Percentiles rank a stretch among this genome's conserved stretches.
Conservation (phyloP, 2,888 invertebrate species). For the Drosophila fungiperda region DNA sequence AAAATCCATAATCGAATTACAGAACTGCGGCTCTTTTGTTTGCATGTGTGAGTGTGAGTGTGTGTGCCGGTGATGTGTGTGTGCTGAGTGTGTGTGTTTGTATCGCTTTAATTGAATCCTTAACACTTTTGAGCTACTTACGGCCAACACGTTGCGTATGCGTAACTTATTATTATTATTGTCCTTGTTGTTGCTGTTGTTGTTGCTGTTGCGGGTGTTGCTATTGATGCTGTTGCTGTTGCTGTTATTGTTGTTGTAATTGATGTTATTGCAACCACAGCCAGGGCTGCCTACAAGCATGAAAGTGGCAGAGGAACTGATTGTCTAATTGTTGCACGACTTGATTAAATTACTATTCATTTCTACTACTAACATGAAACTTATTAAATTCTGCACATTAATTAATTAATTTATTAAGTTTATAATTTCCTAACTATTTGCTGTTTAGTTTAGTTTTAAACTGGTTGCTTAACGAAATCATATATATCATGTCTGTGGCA, state of each 20-base stretch:
- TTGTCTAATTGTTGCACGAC: neutral
- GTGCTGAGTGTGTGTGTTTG: conserved; percentile 58
- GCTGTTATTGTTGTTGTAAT: conserved; percentile 23
- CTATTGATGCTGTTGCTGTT: conserved; percentile 22
- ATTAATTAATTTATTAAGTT: neutral
- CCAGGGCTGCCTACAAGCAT: conserved; percentile 51
- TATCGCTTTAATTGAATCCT: conserved; percentile 83
- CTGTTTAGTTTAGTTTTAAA: neutral
- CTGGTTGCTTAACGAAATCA: neutral
- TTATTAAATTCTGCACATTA: neutral
- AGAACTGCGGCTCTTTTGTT: conserved; percentile 76
- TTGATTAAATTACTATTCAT: neutral
- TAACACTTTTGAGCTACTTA: conserved; percentile 83
- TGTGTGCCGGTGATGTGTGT: conserved; percentile 1
- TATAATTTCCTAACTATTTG: neutral
- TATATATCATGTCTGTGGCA: no score
- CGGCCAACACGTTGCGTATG: conserved; percentile 76
- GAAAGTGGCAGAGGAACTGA: neutral
- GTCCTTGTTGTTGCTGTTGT: conserved; percentile 16
- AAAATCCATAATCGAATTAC: conserved; percentile 82
- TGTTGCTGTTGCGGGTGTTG: conserved; percentile 56
- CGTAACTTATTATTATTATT: conserved; percentile 73
- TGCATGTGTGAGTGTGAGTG: conserved; percentile 17
- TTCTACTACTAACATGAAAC: neutral
- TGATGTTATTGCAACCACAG: conserved; percentile 24